phyloP scores from a whole-genome alignment of 2,888 invertebrate genomes.

The Macrosoma leucophasiata region DNA sequence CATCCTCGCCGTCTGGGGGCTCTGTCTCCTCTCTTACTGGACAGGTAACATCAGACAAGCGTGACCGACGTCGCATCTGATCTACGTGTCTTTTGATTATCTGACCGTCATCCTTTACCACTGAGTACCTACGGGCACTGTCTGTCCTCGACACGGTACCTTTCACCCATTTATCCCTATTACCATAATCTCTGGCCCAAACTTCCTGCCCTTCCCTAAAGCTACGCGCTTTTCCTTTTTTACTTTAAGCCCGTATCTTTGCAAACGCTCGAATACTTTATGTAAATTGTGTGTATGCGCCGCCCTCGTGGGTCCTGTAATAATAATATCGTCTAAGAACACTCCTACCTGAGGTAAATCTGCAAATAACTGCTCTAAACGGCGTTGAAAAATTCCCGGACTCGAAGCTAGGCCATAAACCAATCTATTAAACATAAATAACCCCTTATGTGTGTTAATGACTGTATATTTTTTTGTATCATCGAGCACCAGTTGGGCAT shows the following conservation, averaged over 20 bases:
- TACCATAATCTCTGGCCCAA: not conserved
- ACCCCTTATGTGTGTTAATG: constrained; percentile 17
- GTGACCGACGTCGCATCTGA: not conserved
- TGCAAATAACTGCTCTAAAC: constrained; percentile 21
- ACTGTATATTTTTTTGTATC: too few species aligned
- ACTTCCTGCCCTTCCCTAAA: not conserved
- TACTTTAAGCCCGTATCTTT: too few species aligned
- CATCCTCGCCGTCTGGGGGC: not conserved
- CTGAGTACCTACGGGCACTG: not conserved
- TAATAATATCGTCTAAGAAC: too few species aligned
- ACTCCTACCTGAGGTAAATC: constrained; percentile 19
- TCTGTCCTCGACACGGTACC: not conserved
- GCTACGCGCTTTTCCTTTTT: too few species aligned
- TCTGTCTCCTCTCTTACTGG: too few species aligned
- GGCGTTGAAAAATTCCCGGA: constrained; percentile 24
- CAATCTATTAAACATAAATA: constrained; percentile 21
- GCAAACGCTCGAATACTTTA: too few species aligned
- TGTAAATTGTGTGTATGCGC: too few species aligned
- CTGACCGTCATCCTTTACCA: not conserved
- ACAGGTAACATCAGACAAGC: not conserved
- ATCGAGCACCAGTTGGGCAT: too few species aligned
- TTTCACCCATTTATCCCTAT: not conserved
- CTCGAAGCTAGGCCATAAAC: constrained; percentile 6
- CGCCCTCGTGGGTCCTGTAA: too few species aligned
- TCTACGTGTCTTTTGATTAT: not conserved